Evolutionary conservation across 2,888 invertebrate species (phyloP), one percentile per base, ranked within the genome.

Genomic region (Eurytoma adleriae): DNA sequence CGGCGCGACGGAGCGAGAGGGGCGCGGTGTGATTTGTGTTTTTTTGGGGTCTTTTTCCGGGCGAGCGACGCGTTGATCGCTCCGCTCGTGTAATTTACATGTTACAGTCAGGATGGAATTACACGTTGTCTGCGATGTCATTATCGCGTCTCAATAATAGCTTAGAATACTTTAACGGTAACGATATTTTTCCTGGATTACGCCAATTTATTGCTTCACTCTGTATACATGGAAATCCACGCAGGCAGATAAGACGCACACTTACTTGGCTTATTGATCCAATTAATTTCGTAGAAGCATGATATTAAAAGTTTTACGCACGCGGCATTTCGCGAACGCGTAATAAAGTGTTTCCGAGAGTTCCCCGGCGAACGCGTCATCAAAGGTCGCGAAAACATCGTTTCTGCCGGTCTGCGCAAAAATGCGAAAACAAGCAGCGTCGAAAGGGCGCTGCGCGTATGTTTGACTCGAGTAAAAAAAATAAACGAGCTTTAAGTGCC

Each of bases 331-430:
- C 40, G 48, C 48, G n/a, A 61, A 73, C 68, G 27, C 24, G 30
- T 78, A 66, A 71, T 72, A 50, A 59, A 71, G 54, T 14, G 40
- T 40, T 78, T 78, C 78, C 72, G 12, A 62, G 78, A 73, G 24
- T 61, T 78, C 56, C 10, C 18, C 2, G 54, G 24, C 52, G 54
- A n/a, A 12, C 24, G 48, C 20, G 14, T 30, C 54, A 78, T 78
- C 61, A 59, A 78, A 78, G 72, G 68, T 56, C 78, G 30, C 48
- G 73, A 61, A 78, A 78, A 72, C 68, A 73, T 30, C 18, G 10
- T 40, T 50, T 72, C 54, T 16, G 24, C 72, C 18, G 50, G 2
- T 57, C 24, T 68, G 64, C 18, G 66, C 40, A 72, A 67, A 67
- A 67, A 68, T 78, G 78, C 66, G 56, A 68, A 78, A 78, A 61